Evolutionary conservation across 1,140 invertebrate genomes (phyloP).

Genomic region (Rhyacophila brunnea): DNA sequence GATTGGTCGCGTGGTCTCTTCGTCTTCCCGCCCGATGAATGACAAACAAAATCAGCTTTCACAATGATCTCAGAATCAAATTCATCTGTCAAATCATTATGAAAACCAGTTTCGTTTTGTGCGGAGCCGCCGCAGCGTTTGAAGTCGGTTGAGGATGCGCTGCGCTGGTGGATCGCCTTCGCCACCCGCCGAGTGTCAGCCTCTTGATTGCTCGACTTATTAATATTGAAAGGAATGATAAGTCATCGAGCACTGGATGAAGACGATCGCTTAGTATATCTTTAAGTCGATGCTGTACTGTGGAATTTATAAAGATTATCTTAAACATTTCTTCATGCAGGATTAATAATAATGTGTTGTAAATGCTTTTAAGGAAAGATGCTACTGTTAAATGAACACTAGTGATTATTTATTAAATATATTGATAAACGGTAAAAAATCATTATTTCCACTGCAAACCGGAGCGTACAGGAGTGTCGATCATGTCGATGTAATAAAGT

Average conservation of each 20-base stretch:
- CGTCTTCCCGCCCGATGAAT: constrained; percentile 28
- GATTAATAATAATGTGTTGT: too few species aligned
- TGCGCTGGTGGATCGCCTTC: constrained; percentile 27
- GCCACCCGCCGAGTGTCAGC: background rate
- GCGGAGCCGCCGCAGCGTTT: constrained; percentile 1
- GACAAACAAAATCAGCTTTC: constrained; percentile 87
- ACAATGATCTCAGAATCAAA: constrained; percentile 88
- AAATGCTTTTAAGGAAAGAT: too few species aligned
- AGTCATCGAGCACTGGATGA: background rate
- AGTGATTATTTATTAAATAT: too few species aligned
- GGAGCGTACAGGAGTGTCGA: too few species aligned
- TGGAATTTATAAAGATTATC: too few species aligned
- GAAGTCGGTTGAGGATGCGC: constrained; percentile 13
- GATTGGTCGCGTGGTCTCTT: background rate
- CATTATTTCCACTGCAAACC: too few species aligned
- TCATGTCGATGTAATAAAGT: too few species aligned
- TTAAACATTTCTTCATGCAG: too few species aligned
- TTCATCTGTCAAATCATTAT: constrained; percentile 87
- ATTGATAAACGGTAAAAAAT: too few species aligned
- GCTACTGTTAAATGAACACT: too few species aligned
- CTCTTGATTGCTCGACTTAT: background rate
- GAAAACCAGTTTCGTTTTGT: constrained; percentile 84
- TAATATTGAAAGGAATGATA: background rate
- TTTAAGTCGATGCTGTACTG: background rate
- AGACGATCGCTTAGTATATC: too few species aligned